phyloP scores from a whole-genome alignment of 1,140 invertebrate species.

The Gryon sp. region DNA sequence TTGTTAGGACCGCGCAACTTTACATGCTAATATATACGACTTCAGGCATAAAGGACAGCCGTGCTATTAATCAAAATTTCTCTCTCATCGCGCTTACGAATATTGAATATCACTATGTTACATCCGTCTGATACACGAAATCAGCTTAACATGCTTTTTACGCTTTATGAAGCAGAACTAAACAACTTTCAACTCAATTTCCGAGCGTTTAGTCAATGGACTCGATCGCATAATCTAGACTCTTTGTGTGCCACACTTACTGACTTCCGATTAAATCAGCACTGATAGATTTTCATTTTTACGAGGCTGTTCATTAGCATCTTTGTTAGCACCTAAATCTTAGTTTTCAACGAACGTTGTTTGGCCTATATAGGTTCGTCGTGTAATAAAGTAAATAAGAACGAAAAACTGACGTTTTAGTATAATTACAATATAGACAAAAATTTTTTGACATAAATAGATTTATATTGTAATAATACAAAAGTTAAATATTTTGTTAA shows the following conservation, averaged over 20 bases:
- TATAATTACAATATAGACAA: too few species aligned
- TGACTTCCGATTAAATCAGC: slow-evolving; percentile 55
- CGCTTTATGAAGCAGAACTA: slow-evolving; percentile 65
- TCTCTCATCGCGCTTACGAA: slow-evolving; percentile 61
- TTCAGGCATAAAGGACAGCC: slow-evolving; percentile 55
- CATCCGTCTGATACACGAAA: slow-evolving; percentile 59
- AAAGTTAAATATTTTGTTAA: too few species aligned
- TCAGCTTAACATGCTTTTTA: slow-evolving; percentile 64
- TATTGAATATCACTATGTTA: slow-evolving; percentile 65
- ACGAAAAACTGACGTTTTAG: too few species aligned
- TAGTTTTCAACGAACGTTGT: background rate
- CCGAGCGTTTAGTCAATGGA: slow-evolving; percentile 50
- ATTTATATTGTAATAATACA: too few species aligned
- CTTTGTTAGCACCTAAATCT: slow-evolving; percentile 19
- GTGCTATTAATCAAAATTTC: slow-evolving; percentile 64
- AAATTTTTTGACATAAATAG: too few species aligned
- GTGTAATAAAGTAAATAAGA: too few species aligned
- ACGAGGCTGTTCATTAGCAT: slow-evolving; percentile 20
- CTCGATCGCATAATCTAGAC: slow-evolving; percentile 48
- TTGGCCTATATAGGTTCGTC: too few species aligned
- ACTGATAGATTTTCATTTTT: slow-evolving; percentile 50
- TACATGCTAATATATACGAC: slow-evolving; percentile 62
- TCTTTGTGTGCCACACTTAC: slow-evolving; percentile 57
- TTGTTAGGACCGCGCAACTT: slow-evolving; percentile 58
- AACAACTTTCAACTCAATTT: slow-evolving; percentile 67